Percentiles rank a stretch among this genome's conserved stretches.
phyloP scores from a whole-genome alignment of 2,113 vertebrate genomes.

The Pavo muticus region DNA sequence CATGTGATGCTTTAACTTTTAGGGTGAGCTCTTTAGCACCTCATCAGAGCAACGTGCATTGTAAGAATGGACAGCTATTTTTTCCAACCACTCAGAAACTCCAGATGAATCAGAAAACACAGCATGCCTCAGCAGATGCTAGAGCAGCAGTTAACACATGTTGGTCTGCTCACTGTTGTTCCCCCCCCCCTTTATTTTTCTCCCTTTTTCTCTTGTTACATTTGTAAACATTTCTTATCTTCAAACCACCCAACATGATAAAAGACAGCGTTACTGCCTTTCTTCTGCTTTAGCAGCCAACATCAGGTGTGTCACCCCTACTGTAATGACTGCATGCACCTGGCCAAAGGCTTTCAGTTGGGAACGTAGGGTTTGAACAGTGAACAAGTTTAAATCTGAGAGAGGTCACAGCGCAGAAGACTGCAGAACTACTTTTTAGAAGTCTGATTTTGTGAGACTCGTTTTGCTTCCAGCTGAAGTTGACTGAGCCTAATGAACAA shows the following conservation, averaged over 20 bases:
- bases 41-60: background rate
- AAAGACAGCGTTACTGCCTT: background rate
- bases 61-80: background rate
- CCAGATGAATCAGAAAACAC: background rate
- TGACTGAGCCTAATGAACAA: background rate
- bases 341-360: background rate
- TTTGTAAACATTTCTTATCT: background rate
- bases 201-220: background rate
- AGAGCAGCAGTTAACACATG: background rate
- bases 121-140: background rate
- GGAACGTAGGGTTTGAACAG: background rate
- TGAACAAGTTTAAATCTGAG: background rate
- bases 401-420: background rate
- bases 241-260: background rate
- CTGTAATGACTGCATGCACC: background rate
- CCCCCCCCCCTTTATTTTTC: rapidly evolving
- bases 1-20: background rate
- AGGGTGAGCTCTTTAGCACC: background rate
- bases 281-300: background rate
- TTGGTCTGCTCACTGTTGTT: background rate
- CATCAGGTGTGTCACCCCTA: background rate
- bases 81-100: background rate
- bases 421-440: background rate
- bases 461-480: background rate
- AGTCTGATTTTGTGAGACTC: background rate